phyloP scores from a whole-genome alignment of 2,797 vertebrate genomes.

The Pseudotriccus pelzelni region DNA sequence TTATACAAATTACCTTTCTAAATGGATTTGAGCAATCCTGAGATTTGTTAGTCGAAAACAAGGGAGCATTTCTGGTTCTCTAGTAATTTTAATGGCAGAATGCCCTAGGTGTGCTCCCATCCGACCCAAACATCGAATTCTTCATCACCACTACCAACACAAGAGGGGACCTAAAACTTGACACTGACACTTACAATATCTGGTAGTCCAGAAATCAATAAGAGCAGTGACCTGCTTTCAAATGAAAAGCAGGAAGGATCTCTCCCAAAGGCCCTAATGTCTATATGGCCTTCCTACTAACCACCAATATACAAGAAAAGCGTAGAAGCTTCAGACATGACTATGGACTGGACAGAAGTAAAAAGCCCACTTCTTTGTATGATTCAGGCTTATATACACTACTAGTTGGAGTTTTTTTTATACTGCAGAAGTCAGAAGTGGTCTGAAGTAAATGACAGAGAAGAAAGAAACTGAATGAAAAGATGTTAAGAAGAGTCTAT shows the following conservation, averaged over 20 bases:
- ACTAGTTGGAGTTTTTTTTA: neutral
- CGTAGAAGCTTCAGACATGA: neutral
- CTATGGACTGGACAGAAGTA: neutral
- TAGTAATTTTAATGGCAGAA: neutral
- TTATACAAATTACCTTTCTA: neutral
- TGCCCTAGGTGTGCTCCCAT: neutral
- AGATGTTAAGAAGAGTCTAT: neutral
- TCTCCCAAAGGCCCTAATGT: slow-evolving; percentile 43
- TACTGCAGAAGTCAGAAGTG: neutral
- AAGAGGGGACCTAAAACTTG: slow-evolving; percentile 23
- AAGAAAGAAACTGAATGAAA: neutral
- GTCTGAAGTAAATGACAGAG: neutral
- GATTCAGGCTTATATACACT: neutral
- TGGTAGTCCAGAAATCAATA: slow-evolving; percentile 66
- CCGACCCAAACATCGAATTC: neutral
- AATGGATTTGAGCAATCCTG: neutral
- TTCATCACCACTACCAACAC: neutral
- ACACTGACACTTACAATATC: slow-evolving; percentile 1
- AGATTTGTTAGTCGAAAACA: neutral
- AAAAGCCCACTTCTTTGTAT: neutral
- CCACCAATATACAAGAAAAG: neutral
- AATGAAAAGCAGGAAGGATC: slow-evolving; percentile 48
- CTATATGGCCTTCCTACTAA: neutral
- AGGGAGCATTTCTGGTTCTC: neutral
- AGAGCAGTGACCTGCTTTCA: slow-evolving; percentile 70